phyloP scores from a whole-genome alignment of 2,797 vertebrate genomes.

The Myiothlypis coronata region DNA sequence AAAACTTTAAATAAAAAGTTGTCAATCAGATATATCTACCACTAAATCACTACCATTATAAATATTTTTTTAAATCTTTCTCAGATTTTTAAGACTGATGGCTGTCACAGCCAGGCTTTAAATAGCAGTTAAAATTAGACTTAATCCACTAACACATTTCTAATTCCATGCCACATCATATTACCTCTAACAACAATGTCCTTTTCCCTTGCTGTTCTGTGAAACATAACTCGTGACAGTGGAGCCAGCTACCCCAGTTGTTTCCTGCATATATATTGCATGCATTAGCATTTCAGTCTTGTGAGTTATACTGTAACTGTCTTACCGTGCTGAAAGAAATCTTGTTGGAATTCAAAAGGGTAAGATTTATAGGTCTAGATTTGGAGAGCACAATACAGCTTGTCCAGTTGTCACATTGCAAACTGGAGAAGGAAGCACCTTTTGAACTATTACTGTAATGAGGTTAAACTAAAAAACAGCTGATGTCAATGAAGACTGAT shows the following conservation, averaged over 20 bases:
- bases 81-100: background rate
- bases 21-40: background rate
- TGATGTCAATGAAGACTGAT: background rate
- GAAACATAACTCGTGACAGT: background rate
- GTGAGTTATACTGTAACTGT: background rate
- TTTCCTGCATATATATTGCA: background rate
- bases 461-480: background rate
- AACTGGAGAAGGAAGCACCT: background rate
- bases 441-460: background rate
- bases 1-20: background rate
- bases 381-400: background rate
- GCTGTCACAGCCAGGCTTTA: constrained; percentile 8
- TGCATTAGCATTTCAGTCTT: background rate
- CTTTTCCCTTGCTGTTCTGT: background rate
- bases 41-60: background rate
- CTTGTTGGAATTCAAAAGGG: background rate
- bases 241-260: background rate
- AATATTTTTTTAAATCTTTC: constrained; percentile 6
- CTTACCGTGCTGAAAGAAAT: background rate
- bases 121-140: background rate
- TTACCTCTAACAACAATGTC: background rate
- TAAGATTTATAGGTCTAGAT: background rate
- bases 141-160: background rate
- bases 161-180: background rate
- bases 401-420: background rate